Percentiles rank a stretch among this genome's conserved stretches.
phyloP scores from a whole-genome alignment of 2,797 vertebrate species.

The Trichosurus vulpecula region DNA sequence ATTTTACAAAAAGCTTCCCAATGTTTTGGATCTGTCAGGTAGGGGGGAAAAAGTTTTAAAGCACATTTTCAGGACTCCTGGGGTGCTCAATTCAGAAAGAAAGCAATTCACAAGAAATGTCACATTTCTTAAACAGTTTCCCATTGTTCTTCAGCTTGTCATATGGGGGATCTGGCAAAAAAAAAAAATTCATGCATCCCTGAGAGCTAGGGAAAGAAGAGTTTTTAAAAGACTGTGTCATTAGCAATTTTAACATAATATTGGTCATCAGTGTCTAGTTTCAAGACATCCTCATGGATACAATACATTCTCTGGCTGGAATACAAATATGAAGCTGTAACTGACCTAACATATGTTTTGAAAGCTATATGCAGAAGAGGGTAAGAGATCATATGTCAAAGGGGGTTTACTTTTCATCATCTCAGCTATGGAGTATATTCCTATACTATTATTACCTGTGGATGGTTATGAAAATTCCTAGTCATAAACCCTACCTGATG shows the following conservation, averaged over 20 bases:
- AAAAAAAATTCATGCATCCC: neutral
- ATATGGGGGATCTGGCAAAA: constrained; percentile 47
- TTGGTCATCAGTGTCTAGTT: neutral
- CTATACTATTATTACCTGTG: neutral
- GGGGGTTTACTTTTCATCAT: neutral
- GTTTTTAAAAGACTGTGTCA: constrained; percentile 19
- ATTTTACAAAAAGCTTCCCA: constrained; percentile 56
- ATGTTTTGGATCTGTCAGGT: constrained; percentile 20
- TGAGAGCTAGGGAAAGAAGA: neutral
- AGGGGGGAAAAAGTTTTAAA: constrained; percentile 29
- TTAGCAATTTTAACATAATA: neutral
- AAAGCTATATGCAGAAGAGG: neutral
- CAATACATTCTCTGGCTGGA: neutral
- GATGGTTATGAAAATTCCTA: neutral
- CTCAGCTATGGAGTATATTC: neutral
- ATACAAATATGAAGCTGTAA: neutral
- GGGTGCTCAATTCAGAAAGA: constrained; percentile 41
- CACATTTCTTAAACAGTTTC: constrained; percentile 54
- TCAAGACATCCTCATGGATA: neutral
- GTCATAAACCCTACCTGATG: neutral
- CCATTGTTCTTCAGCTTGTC: constrained; percentile 22
- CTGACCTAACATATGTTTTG: neutral
- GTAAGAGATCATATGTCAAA: neutral
- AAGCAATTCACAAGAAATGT: constrained; percentile 51
- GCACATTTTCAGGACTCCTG: constrained; percentile 61